phyloP scores from a whole-genome alignment of 2,113 vertebrate species.

The Sciurus niger region DNA sequence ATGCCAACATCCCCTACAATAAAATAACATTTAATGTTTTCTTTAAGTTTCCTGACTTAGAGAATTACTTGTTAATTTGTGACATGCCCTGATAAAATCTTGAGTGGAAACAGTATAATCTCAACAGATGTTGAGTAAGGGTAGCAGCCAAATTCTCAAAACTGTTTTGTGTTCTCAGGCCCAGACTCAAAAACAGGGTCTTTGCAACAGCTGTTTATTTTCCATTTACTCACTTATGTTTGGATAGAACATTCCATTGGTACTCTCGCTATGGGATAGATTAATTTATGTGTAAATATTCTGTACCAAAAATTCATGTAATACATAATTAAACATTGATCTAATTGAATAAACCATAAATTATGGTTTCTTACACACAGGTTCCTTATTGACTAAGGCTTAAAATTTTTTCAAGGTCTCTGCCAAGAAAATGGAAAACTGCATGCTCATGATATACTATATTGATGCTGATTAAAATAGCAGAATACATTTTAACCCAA shows the following conservation, averaged over 20 bases:
- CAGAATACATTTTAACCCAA: slow-evolving; percentile 78
- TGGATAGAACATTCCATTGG: slow-evolving; percentile 69
- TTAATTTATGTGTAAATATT: slow-evolving; percentile 73
- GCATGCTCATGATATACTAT: slow-evolving; percentile 34
- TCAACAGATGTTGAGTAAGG: slow-evolving; percentile 59
- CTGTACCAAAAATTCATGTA: slow-evolving; percentile 30
- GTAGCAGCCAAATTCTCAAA: background rate
- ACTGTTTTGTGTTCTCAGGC: slow-evolving; percentile 59
- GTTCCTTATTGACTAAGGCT: slow-evolving; percentile 69
- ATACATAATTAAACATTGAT: slow-evolving; percentile 65
- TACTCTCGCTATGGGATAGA: slow-evolving; percentile 67
- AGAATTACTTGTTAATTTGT: slow-evolving; percentile 38
- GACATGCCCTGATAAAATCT: background rate
- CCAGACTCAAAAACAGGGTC: slow-evolving; percentile 14
- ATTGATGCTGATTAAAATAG: slow-evolving; percentile 77
- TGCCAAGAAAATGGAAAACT: slow-evolving; percentile 78
- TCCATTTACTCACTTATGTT: slow-evolving; percentile 68
- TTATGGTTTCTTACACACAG: slow-evolving; percentile 41
- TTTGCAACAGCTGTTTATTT: slow-evolving; percentile 73
- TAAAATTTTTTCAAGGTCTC: slow-evolving; percentile 58
- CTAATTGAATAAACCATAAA: slow-evolving; percentile 63
- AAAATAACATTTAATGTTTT: background rate
- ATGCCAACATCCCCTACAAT: background rate
- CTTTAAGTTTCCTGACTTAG: slow-evolving; percentile 18
- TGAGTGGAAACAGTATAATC: slow-evolving; percentile 45